Percentiles rank a stretch among this genome's conserved stretches.
These are phyloP conservation scores for Oriolus oriolus DNA, from an alignment of 2,113 vertebrate species.

Conservation along the genomic window DNA sequence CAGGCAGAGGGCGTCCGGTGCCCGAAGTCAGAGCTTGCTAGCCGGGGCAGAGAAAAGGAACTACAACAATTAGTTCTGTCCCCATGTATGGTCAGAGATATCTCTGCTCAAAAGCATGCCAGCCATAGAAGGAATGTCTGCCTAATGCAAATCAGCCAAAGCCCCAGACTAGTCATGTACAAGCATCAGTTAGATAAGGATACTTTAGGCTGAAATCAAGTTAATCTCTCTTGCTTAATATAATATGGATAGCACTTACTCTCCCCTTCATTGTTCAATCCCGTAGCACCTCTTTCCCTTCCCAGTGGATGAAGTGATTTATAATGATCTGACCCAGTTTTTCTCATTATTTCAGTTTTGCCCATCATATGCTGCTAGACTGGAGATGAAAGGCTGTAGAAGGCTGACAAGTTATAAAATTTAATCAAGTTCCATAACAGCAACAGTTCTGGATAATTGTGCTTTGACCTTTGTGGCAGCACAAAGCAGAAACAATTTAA, in stretches of 20 bases:
- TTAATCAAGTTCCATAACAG: not conserved
- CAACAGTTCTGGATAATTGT: not conserved
- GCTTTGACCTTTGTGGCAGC: not conserved
- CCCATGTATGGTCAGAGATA: not conserved
- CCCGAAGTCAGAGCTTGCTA: too few relatives aligned
- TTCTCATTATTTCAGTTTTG: slow-evolving; percentile 3
- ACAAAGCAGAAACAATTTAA: not conserved
- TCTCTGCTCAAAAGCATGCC: not conserved
- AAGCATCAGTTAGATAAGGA: not conserved
- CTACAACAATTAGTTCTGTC: too few relatives aligned
- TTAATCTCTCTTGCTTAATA: not conserved
- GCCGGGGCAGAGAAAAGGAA: too few relatives aligned
- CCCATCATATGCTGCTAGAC: not conserved
- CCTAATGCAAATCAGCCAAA: not conserved
- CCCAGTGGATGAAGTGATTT: not conserved
- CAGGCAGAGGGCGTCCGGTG: too few relatives aligned
- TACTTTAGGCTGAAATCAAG: not conserved
- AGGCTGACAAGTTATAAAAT: not conserved
- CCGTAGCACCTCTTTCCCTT: not conserved
- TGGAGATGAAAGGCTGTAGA: not conserved
- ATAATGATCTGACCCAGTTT: not conserved
- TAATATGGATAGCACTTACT: not conserved
- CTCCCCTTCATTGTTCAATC: not conserved
- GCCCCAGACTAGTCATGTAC: not conserved
- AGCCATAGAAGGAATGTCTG: not conserved